phyloP scores from a whole-genome alignment of 2,888 invertebrate genomes.

The Ectropis crepuscularia region DNA sequence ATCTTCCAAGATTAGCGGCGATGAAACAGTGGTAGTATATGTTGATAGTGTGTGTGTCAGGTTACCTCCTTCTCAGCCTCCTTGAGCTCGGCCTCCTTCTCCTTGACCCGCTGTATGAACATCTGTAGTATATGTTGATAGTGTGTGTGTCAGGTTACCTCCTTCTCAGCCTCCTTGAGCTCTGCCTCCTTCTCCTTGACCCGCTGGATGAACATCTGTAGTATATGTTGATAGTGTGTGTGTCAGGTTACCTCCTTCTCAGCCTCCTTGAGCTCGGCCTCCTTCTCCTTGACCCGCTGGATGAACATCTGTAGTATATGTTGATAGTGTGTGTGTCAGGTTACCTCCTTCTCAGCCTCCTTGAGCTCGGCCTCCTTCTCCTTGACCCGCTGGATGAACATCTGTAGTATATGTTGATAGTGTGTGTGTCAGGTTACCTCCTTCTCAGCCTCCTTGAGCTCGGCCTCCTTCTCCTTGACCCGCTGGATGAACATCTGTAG shows the following conservation, averaged over 20 bases:
- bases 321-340: too few species aligned
- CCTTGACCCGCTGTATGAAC: conserved; percentile 98
- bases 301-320: conserved; percentile 99
- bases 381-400: conserved; percentile 98
- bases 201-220: conserved; percentile 98
- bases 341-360: conserved; percentile 98
- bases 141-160: too few species aligned
- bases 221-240: too few species aligned
- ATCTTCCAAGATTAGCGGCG: neutral
- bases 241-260: conserved; percentile 99
- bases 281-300: conserved; percentile 98
- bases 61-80: conserved; percentile 98
- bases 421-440: too few species aligned
- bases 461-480: conserved; percentile 98
- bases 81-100: conserved; percentile 98
- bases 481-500: conserved; percentile 99
- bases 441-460: conserved; percentile 98
- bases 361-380: conserved; percentile 99
- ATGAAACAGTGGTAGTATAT: conserved; percentile 20
- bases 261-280: conserved; percentile 97
- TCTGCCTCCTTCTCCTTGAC: conserved; percentile 99
- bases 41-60: too few species aligned
- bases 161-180: conserved; percentile 98
- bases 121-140: too few species aligned
- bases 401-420: too few species aligned